Base-by-base conservation (phyloP, 2,797 vertebrate genomes). In the Hydrocynus forskahlii region DNA sequence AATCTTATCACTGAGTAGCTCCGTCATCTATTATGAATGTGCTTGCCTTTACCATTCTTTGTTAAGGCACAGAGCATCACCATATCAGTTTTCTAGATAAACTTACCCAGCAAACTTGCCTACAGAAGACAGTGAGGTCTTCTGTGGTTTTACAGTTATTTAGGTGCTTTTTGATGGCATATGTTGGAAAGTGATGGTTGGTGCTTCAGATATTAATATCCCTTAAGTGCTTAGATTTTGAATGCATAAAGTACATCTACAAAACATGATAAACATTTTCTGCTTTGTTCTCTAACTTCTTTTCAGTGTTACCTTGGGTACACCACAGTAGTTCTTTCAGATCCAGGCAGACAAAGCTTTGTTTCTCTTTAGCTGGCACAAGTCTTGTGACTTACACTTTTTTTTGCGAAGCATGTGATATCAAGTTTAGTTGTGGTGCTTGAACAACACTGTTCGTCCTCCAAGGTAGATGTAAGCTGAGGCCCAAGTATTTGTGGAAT, bases 401-500 rank as follows among this genome's bases (percentile, higher is more conserved):
- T 77, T 81, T 68, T 17, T 57, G 52, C 76, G 55, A 29, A 57
- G 62, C 80, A 55, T 79, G 77, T 80, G 69, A 80, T 80, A 78
- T 86, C 77, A 80, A 67, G 64, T 84, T 86, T 50, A 64, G 85
- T 9, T 38, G 25, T 48, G 23, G 68, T 78, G 57, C 38, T 66
- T 66, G 50, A 57, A 66, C 50, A 43, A 45, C 38, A 73, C 68
- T 55, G 73, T 75, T 81, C 68, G 29, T 52, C 59, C 50, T 66
- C 25, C 43, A 40, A 79, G 66, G 29, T 70, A 48, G 67, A 17
- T 63, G 57, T n/a, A 70, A 75, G 70, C 70, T 38, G 43, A 55
- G 62, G 25, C 25, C 35, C 69, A 52, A 23, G 82, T 80, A 80
- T 86, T 76, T 77, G 35, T 35, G 80, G 85, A 82, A 77, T 80